Base-by-base conservation (phyloP, 1,140 invertebrate genomes). In the Neodiprion lecontei region DNA sequence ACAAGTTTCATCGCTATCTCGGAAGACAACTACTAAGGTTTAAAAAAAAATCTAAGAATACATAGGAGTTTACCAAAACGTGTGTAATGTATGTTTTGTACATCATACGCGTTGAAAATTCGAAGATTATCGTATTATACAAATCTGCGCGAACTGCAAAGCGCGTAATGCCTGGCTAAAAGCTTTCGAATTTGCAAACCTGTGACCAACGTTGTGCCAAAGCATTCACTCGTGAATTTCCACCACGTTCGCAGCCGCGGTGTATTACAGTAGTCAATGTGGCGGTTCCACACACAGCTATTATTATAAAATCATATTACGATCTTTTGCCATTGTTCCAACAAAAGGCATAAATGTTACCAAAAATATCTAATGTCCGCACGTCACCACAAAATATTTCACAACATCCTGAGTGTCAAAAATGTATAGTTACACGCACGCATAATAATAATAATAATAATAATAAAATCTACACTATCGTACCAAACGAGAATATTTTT, bases 371-470 rank as follows among this genome's bases (percentile, higher is more conserved):
- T 61, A 40, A 40, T 61, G 5, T 1, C 53, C 77, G 77, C 65
- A 80, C 81, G 77, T 81, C 79, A 79, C 76, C 68, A 65, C 77
- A 82, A 81, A 83, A 83, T 83, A 81, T 81, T 82, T 82, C 79
- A 69, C 70, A 82, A 83, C 80, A 81, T 74, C 76, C 75, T 69
- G 74, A 50, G 69, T 76, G 68, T 1, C 10, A 21, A 40, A 40
- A 21, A 21, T 21, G 17, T 21, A 21, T 21, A 21, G 17, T 21
- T 21, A 21, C 17, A 21, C 17, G 17, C 17, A 21, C 17, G 17
- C 17, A 21, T 21, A 21, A 21, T 21, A 21, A 21, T 21, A 21
- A 21, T 21, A 21, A 21, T 21, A 21, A 21, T 21, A 21, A 21
- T 21, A 21, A 21, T 21, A 21, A 21, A 21, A 21, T 21, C 17